Conservation (phyloP, 2,113 vertebrate species). For the Catagonus wagneri region DNA sequence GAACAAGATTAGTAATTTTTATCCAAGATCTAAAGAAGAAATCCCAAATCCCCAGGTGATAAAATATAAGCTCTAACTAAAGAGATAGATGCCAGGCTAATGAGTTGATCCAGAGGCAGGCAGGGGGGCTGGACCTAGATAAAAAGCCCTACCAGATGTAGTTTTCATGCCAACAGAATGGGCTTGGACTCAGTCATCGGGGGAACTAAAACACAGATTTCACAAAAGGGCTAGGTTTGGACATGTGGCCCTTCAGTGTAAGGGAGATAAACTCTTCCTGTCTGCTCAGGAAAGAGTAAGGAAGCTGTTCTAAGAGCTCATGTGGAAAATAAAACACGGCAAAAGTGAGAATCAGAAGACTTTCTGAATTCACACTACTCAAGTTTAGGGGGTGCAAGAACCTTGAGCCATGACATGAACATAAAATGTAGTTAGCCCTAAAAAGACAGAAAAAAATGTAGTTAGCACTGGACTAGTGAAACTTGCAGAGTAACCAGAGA, state of each 20-base stretch:
- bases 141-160: background rate
- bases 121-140: background rate
- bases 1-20: background rate
- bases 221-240: background rate
- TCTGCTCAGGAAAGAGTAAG: background rate
- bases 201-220: background rate
- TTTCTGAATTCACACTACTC: background rate
- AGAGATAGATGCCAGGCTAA: background rate
- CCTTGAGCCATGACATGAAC: background rate
- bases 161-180: background rate
- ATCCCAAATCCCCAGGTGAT: background rate
- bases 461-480: background rate
- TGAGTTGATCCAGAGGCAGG: background rate
- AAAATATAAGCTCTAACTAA: background rate
- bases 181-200: background rate
- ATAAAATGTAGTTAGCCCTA: background rate
- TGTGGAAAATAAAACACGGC: background rate
- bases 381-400: background rate
- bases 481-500: background rate
- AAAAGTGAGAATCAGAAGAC: background rate
- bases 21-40: conserved; percentile 16
- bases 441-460: too few relatives aligned
- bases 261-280: background rate
- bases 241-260: background rate
- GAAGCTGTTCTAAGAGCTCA: background rate